Evolutionary conservation across 2,113 vertebrate species (phyloP), one percentile per base, ranked within the genome.

Genomic region (Apodemus speciosus): DNA sequence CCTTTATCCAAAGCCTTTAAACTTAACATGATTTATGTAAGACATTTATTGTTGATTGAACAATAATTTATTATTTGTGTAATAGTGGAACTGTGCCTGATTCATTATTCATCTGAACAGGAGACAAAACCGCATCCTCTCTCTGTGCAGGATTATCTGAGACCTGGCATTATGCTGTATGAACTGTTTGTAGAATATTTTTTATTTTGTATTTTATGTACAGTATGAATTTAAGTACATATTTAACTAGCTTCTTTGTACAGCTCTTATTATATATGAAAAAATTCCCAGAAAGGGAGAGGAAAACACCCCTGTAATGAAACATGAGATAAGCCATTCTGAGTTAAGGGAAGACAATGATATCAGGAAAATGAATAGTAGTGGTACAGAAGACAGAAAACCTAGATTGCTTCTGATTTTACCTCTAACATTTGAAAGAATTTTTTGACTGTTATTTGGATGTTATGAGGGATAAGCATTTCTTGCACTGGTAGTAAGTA

Each of bases 21-120:
- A 94, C 81, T 80, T 66, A 88, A 46, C 46, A 94, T 10, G 43
- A 88, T 80, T 56, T 11, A 23, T 92, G 9, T 89, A 72, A 77
- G 60, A 81, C 72, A 85, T 46, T 4, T 64, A 88, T 68, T 80
- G 53, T 46, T 76, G 2, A 88, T 38, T 64, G 23, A 72, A 23
- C 4, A 46, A 49, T 72, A 85, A 88, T 77, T 25, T 81, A 73
- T 89, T 92, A 68, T 88, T 95, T 32, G 60, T 51, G 3, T 90
- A 43, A 51, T 85, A 27, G 75, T 95, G n/a, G 27, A 86, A 68
- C 27, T 76, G 7, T 80, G 38, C 30, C 14, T 76, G 23, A 3
- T 23, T 62, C 40, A 58, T 87, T 35, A 64, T 79, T 87, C 56
- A 73, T 58, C 5, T 72, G 30, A 43, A 27, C 9, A 43, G 72